These are phyloP conservation scores for Bambusicola thoracicus DNA, from an alignment of 2,113 vertebrate species.

Conservation along the genomic window DNA sequence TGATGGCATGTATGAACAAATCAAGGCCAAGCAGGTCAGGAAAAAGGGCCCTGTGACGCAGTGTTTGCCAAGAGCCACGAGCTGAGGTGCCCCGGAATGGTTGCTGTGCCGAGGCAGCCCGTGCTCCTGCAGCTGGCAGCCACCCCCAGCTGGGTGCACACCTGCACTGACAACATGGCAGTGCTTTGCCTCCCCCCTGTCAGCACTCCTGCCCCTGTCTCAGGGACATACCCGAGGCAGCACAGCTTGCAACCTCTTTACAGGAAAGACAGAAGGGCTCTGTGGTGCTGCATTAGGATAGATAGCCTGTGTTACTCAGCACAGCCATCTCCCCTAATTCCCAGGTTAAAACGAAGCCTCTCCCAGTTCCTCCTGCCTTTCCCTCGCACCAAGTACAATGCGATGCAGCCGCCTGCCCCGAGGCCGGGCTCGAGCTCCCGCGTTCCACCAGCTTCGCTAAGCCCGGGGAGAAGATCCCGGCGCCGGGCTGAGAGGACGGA, in stretches of 20 bases:
- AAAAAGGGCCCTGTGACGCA: background rate
- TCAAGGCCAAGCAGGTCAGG: background rate
- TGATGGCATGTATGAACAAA: background rate
- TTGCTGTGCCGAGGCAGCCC: background rate
- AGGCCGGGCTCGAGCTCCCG: no score
- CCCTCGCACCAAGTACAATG: background rate
- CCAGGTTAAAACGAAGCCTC: background rate
- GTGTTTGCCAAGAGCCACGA: rapidly evolving
- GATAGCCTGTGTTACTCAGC: background rate
- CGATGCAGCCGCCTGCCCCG: no score
- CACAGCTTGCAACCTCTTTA: background rate
- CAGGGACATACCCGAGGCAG: background rate
- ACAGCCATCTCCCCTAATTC: constrained; percentile 30
- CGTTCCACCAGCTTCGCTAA: rapidly evolving
- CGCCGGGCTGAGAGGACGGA: no score
- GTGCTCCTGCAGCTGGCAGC: no score
- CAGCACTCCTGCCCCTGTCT: background rate
- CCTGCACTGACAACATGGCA: background rate
- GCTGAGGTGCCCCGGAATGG: background rate
- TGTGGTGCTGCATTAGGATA: background rate
- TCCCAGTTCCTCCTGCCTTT: background rate
- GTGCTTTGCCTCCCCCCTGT: background rate
- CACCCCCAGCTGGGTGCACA: background rate
- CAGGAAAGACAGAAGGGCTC: constrained; percentile 34
- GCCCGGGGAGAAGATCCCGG: no score